A percentile compares a stretch with the other conserved stretches of the same genome.
Conservation (phyloP, 2,888 invertebrate genomes). For the Cantharis rufa region DNA sequence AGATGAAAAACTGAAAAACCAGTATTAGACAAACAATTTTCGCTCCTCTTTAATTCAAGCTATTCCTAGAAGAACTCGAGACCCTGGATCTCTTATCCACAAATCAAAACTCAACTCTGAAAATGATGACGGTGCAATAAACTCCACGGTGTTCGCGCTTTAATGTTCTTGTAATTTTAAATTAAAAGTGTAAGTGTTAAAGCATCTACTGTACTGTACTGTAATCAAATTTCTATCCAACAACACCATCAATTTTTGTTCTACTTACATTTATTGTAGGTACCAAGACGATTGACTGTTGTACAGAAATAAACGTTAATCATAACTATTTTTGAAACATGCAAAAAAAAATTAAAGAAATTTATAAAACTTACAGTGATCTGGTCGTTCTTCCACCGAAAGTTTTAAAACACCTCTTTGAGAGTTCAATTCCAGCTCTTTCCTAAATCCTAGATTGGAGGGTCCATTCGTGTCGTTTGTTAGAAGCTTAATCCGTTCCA, state of each 20-base stretch:
- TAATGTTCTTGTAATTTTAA: background rate
- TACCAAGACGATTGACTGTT: constrained; percentile 13
- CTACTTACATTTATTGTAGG: constrained; percentile 11
- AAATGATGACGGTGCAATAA: background rate
- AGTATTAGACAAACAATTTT: too few relatives aligned
- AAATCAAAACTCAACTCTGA: too few relatives aligned
- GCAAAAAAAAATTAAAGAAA: background rate
- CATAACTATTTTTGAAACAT: background rate
- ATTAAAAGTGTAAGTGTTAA: constrained; percentile 5
- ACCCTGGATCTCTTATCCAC: too few relatives aligned
- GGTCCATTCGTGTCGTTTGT: constrained; percentile 64
- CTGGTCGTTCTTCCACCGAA: constrained; percentile 70
- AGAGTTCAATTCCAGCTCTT: constrained; percentile 69
- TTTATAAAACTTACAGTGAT: constrained; percentile 67
- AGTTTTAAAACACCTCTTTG: constrained; percentile 74
- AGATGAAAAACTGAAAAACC: too few relatives aligned
- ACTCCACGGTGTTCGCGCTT: background rate
- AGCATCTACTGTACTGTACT: constrained; percentile 6
- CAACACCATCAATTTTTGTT: background rate
- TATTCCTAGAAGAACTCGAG: too few relatives aligned
- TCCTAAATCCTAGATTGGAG: constrained; percentile 31
- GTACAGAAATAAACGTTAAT: constrained; percentile 13
- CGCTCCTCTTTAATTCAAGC: too few relatives aligned
- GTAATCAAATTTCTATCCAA: background rate
- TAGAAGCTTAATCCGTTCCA: constrained; percentile 74